Evolutionary conservation across 2,797 vertebrate genomes (phyloP).

Genomic region (Sebastes nivosus): DNA sequence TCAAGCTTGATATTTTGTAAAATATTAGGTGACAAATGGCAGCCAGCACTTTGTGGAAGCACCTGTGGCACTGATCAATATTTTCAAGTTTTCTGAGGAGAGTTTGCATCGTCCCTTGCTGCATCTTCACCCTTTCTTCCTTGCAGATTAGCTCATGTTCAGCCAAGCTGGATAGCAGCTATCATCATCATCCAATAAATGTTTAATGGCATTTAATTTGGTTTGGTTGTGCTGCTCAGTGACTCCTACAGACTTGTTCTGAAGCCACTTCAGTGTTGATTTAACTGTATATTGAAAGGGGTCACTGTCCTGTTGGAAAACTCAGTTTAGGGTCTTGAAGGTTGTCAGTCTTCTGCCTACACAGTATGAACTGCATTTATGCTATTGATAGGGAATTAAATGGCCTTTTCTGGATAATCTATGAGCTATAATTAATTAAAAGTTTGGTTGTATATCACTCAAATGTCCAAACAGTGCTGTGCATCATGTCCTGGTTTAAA

Average conservation of each 20-base stretch:
- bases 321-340: background rate
- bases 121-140: background rate
- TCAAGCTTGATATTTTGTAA: background rate
- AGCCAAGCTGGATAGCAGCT: slow-evolving; percentile 6
- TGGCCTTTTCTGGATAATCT: too few relatives aligned
- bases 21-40: background rate
- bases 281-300: background rate
- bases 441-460: background rate
- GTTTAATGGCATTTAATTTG: background rate
- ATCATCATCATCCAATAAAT: slow-evolving; percentile 12
- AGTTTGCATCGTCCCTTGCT: background rate
- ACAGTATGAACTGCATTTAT: background rate
- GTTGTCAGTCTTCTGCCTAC: background rate
- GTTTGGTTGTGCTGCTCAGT: background rate
- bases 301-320: background rate
- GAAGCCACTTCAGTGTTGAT: background rate
- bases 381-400: background rate
- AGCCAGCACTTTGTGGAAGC: background rate
- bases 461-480: background rate
- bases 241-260: background rate
- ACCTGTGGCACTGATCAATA: background rate
- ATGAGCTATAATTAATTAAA: background rate
- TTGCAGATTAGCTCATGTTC: background rate
- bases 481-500: background rate
- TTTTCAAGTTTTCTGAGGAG: background rate